Percentiles rank a stretch among this genome's conserved stretches.
Evolutionary conservation across 2,797 vertebrate species (phyloP).

Genomic region (Cuculus canorus): DNA sequence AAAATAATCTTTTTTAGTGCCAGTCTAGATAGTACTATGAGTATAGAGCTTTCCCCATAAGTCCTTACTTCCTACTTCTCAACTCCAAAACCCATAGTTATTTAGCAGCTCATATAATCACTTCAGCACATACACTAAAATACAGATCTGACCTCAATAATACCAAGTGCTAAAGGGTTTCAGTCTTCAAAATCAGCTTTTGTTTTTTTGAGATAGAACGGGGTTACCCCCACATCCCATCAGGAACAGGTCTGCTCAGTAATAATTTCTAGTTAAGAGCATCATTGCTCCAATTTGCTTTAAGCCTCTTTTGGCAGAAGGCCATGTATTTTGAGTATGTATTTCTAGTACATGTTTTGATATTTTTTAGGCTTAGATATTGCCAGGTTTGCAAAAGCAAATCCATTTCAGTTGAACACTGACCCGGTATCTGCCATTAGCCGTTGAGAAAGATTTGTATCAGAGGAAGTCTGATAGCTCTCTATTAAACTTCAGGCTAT

Average conservation of each 20-base stretch:
- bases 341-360: background rate
- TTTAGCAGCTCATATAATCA: background rate
- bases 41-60: background rate
- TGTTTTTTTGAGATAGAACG: background rate
- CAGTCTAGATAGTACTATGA: background rate
- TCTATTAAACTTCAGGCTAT: background rate
- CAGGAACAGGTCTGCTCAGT: background rate
- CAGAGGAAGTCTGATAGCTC: background rate
- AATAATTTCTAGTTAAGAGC: background rate
- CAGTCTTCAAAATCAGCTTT: background rate
- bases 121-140: background rate
- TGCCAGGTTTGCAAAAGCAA: background rate
- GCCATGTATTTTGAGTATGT: background rate
- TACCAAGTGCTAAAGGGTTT: background rate
- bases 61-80: background rate
- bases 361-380: background rate
- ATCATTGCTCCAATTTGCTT: background rate
- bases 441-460: background rate
- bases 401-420: background rate
- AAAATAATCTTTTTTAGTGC: background rate
- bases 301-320: conserved; percentile 10
- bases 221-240: background rate
- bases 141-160: background rate
- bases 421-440: background rate
- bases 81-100: background rate